Evolutionary conservation across 2,888 invertebrate species (phyloP).

Genomic region (Trichopria drosophilae): DNA sequence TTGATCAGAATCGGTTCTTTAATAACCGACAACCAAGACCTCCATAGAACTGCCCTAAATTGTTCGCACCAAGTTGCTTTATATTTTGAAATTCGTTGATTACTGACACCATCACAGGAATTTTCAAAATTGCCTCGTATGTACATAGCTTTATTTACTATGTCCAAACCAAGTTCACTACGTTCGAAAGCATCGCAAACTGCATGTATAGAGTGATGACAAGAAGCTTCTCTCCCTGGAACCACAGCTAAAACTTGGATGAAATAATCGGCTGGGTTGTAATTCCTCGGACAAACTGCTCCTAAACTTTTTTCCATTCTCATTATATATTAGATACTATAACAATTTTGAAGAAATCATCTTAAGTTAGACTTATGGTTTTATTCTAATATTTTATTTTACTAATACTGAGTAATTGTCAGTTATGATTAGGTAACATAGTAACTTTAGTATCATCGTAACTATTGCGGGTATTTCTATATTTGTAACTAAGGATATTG

Average conservation of each 20-base stretch:
- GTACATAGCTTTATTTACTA: slow-evolving; percentile 64
- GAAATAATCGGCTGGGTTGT: slow-evolving; percentile 93
- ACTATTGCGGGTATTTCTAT: too few relatives aligned
- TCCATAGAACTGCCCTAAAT: slow-evolving; percentile 85
- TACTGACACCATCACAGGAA: slow-evolving; percentile 1
- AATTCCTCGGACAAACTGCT: slow-evolving; percentile 83
- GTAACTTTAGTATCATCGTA: too few relatives aligned
- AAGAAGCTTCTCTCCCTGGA: slow-evolving; percentile 80
- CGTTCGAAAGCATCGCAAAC: slow-evolving; percentile 77
- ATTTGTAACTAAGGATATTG: too few relatives aligned
- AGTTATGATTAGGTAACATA: too few relatives aligned
- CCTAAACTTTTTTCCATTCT: too few relatives aligned
- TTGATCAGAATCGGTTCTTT: slow-evolving; percentile 89
- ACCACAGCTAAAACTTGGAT: slow-evolving; percentile 86
- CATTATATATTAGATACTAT: too few relatives aligned
- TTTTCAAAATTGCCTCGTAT: slow-evolving; percentile 42
- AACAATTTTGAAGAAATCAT: too few relatives aligned
- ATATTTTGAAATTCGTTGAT: slow-evolving; percentile 64
- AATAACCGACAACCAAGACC: slow-evolving; percentile 84
- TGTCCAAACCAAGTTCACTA: slow-evolving; percentile 66
- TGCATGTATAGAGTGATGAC: slow-evolving; percentile 75
- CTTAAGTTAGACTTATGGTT: too few relatives aligned
- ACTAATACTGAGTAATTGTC: too few relatives aligned
- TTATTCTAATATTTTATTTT: too few relatives aligned
- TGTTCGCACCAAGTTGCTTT: slow-evolving; percentile 87